Evolutionary conservation across 2,888 invertebrate species (phyloP).

Genomic region (Clanis bilineata): DNA sequence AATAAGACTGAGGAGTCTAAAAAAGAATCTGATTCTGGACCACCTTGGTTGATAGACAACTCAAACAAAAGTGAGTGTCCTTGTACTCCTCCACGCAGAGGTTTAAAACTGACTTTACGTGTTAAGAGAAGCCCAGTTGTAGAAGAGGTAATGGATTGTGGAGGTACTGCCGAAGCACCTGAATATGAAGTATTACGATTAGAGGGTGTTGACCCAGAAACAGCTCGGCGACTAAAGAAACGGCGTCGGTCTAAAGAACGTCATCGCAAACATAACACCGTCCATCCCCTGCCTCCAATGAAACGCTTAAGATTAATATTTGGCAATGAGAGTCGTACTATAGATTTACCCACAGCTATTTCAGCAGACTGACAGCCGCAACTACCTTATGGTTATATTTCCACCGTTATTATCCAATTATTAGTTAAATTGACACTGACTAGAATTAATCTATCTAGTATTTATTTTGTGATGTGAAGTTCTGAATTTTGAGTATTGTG

Average conservation of each 20-base stretch:
- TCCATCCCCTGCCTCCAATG: slow-evolving; percentile 86
- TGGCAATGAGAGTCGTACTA: slow-evolving; percentile 94
- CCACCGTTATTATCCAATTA: slow-evolving; percentile 79
- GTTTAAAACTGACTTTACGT: slow-evolving; percentile 90
- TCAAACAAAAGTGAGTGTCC: slow-evolving; percentile 78
- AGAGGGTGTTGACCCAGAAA: slow-evolving; percentile 86
- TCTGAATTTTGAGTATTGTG: slow-evolving; percentile 65
- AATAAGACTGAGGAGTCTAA: slow-evolving; percentile 64
- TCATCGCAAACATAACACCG: slow-evolving; percentile 76
- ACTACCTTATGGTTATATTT: slow-evolving; percentile 69
- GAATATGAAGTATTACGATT: slow-evolving; percentile 93
- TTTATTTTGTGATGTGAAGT: slow-evolving; percentile 73
- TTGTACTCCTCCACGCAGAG: slow-evolving; percentile 82
- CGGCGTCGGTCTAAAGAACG: slow-evolving; percentile 76
- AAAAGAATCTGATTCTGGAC: slow-evolving; percentile 64
- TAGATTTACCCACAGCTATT: slow-evolving; percentile 91
- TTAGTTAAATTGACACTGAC: slow-evolving; percentile 80
- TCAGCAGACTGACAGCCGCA: slow-evolving; percentile 81
- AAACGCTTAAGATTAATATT: slow-evolving; percentile 93
- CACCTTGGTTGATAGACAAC: slow-evolving; percentile 71
- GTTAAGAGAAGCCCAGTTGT: slow-evolving; percentile 94
- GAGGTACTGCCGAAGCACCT: slow-evolving; percentile 87
- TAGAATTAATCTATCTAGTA: slow-evolving; percentile 76
- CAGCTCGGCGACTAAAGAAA: slow-evolving; percentile 81
- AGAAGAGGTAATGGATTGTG: slow-evolving; percentile 90